A percentile compares a stretch with the other conserved stretches of the same genome.
Conservation (phyloP, 2,113 vertebrate genomes). For the Narcine bancroftii region DNA sequence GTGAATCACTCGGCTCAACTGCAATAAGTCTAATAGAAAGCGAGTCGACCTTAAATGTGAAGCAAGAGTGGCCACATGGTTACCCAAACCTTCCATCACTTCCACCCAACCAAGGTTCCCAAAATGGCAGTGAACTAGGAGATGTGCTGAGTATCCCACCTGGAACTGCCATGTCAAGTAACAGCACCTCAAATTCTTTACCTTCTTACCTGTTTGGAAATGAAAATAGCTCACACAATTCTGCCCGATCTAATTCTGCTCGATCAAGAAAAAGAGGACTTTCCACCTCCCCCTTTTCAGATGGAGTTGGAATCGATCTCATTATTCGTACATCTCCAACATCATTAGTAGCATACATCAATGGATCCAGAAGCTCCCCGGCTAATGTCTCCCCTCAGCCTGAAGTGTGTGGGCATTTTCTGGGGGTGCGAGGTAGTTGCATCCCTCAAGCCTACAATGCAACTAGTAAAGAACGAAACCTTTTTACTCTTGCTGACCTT, state of each 20-base stretch:
- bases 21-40: conserved; percentile 73
- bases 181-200: conserved; percentile 60
- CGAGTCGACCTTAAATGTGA: conserved; percentile 66
- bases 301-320: conserved; percentile 81
- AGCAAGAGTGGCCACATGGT: conserved; percentile 73
- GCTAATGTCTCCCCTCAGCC: conserved; percentile 67
- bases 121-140: conserved; percentile 58
- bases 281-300: conserved; percentile 77
- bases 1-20: conserved; percentile 72
- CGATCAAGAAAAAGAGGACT: conserved; percentile 74
- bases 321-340: conserved; percentile 88
- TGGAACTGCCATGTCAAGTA: conserved; percentile 59
- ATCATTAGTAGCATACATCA: conserved; percentile 87
- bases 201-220: conserved; percentile 69
- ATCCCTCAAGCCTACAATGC: conserved; percentile 61
- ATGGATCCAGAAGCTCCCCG: conserved; percentile 70
- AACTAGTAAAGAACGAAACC: conserved; percentile 46
- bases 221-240: conserved; percentile 61
- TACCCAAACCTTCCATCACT: conserved; percentile 65
- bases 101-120: conserved; percentile 52
- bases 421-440: conserved; percentile 78
- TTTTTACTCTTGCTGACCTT: conserved; percentile 42
- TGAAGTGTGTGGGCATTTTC: conserved; percentile 84
- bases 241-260: conserved; percentile 48
- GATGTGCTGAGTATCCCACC: conserved; percentile 58